Conservation (phyloP, 2,797 vertebrate species). For the Tragopan temminckii region DNA sequence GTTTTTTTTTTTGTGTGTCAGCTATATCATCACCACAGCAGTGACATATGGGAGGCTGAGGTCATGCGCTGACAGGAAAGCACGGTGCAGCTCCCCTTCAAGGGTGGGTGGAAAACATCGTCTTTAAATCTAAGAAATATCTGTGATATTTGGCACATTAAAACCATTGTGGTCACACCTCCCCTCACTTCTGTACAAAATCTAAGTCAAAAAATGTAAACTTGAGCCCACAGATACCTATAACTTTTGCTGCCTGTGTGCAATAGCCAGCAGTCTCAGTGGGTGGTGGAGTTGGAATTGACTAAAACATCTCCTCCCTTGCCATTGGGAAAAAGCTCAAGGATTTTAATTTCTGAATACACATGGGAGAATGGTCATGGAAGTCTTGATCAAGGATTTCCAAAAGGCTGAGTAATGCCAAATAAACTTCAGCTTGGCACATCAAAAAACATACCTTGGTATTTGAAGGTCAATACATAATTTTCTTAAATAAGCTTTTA, state of each 20-base stretch:
- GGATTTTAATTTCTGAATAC: not conserved
- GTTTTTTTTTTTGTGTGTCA: not conserved
- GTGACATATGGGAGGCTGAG: not conserved
- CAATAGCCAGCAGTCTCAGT: not conserved
- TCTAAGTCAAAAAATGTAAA: slow-evolving; percentile 1
- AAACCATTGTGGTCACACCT: not conserved
- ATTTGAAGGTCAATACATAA: not conserved
- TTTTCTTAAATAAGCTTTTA: not conserved
- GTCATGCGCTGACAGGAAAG: not conserved
- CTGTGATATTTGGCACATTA: not conserved
- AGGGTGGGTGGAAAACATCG: not conserved
- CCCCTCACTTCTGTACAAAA: not conserved
- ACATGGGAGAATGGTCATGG: not conserved
- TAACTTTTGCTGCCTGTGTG: not conserved
- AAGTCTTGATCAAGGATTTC: not conserved
- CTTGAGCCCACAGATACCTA: not conserved
- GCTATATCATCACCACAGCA: not conserved
- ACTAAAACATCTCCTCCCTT: not conserved
- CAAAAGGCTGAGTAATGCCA: not conserved
- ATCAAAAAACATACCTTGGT: not conserved
- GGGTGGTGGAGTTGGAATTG: not conserved
- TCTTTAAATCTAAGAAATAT: not conserved
- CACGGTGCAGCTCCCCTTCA: not conserved
- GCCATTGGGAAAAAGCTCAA: not conserved
- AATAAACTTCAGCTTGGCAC: not conserved